Evolutionary conservation across 1,140 invertebrate species (phyloP), one percentile per base, ranked within the genome.

Genomic region (Drosophila leontia): DNA sequence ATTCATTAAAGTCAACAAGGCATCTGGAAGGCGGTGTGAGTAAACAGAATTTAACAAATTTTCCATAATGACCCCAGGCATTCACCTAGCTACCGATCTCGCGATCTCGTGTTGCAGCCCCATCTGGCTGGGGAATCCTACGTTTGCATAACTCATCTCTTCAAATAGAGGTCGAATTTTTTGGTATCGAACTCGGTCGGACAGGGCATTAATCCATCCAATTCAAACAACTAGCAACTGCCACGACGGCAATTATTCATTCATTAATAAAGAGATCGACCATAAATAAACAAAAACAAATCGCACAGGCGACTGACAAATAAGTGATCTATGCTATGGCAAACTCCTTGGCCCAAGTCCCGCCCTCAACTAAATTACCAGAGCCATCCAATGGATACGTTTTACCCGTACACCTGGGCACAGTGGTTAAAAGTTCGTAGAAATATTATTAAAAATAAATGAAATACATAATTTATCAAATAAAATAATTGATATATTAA

Each of bases 221-320:
- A 69, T 74, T 26, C 65, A 44, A 55, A 48, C 41, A 75, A 72
- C 51, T 23, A 60, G 68, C 75, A 47, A 61, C 65, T 68, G 67
- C 34, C 72, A 61, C 69, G 69, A 78, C 67, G 63, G 68, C 68
- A 90, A 84, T 90, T 88, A 84, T 72, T 85, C 85, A 90, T 90
- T 90, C 85, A 90, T 90, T 90, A 85, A 90, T 90, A 90, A 90
- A 75, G 81, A 84, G 78, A 85, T 81, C 84, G 77, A 56, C 39
- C 61, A 50, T 71, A 69, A 76, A 84, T 90, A 90, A 90, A 90
- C 75, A 90, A 90, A 90, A 90, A 85, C 84, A 88, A 88, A 88
- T 75, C 69, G 75, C 37, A 9, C 44, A 47, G 59, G n/a, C 44
- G 47, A 80, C 85, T 81, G 85, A 90, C 74, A 84, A 84, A 81